These are phyloP conservation scores for Isichthys henryi DNA, from an alignment of 2,113 vertebrate genomes.

Conservation along the genomic window DNA sequence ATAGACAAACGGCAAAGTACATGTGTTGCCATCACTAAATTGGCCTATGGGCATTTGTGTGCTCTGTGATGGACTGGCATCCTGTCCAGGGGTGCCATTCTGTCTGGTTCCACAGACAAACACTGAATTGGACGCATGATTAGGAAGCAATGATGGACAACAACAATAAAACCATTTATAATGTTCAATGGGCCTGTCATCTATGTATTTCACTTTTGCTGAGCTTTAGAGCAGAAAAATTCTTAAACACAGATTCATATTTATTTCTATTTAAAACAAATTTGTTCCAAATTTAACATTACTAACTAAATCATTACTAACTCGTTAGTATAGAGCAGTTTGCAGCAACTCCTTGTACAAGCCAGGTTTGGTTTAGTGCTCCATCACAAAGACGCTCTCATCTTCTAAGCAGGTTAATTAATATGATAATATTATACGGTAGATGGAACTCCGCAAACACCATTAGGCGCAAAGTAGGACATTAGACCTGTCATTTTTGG, in stretches of 20 bases:
- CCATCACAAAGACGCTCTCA: neutral
- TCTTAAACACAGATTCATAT: neutral
- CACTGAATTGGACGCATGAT: neutral
- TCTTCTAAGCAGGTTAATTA: neutral
- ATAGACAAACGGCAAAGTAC: neutral
- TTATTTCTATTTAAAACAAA: neutral
- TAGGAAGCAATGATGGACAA: neutral
- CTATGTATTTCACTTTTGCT: neutral
- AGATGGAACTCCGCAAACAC: neutral
- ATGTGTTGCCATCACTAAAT: neutral
- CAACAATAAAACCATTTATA: neutral
- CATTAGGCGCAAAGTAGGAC: neutral
- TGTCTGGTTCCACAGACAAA: neutral
- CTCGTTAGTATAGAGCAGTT: neutral
- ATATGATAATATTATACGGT: neutral
- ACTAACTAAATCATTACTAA: neutral
- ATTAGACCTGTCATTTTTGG: neutral
- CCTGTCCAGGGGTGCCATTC: neutral
- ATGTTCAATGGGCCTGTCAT: neutral
- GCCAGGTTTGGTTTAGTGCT: neutral
- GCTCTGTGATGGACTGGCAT: neutral
- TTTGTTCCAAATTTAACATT: neutral
- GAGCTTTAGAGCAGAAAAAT: neutral
- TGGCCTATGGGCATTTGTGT: neutral
- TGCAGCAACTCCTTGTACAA: neutral